Evolutionary conservation across 2,888 invertebrate species (phyloP).

Genomic region (Zygogramma bicolorata): DNA sequence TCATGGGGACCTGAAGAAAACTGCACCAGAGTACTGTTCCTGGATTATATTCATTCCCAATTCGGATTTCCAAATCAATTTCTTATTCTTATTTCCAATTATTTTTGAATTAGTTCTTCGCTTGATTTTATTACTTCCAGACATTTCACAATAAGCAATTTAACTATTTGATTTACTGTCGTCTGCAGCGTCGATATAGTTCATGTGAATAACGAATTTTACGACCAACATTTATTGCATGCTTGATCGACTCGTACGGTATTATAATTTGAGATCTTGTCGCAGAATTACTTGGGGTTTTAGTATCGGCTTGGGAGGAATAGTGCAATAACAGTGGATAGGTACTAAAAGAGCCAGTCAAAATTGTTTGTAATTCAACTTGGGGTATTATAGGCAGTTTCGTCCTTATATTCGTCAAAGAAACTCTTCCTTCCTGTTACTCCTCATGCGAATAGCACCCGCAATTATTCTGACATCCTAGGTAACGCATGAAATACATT

Average conservation of each 20-base stretch:
- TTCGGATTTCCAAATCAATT: too few species aligned
- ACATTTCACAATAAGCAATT: not conserved
- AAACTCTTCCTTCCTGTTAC: too few species aligned
- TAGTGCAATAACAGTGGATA: not conserved
- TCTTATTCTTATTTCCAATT: not conserved
- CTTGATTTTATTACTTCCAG: not conserved
- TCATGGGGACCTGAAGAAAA: too few species aligned
- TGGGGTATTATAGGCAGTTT: too few species aligned
- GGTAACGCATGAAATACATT: too few species aligned
- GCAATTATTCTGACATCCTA: too few species aligned
- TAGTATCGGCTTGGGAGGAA: not conserved
- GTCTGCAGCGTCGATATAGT: not conserved
- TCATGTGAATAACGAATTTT: constrained; percentile 1
- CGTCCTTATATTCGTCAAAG: too few species aligned
- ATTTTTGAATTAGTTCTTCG: not conserved
- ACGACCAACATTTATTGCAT: not conserved
- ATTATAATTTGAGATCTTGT: not conserved
- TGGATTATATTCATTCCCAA: too few species aligned
- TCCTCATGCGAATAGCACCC: too few species aligned
- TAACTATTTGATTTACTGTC: constrained; percentile 2
- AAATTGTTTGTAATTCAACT: too few species aligned
- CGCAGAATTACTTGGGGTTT: not conserved
- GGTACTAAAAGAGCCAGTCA: too few species aligned
- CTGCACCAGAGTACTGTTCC: too few species aligned
- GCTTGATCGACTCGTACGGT: not conserved